These are phyloP conservation scores for Virgularia gustaviana DNA, from an alignment of 92 coral and sea anemone genomes.

Conservation along the genomic window DNA sequence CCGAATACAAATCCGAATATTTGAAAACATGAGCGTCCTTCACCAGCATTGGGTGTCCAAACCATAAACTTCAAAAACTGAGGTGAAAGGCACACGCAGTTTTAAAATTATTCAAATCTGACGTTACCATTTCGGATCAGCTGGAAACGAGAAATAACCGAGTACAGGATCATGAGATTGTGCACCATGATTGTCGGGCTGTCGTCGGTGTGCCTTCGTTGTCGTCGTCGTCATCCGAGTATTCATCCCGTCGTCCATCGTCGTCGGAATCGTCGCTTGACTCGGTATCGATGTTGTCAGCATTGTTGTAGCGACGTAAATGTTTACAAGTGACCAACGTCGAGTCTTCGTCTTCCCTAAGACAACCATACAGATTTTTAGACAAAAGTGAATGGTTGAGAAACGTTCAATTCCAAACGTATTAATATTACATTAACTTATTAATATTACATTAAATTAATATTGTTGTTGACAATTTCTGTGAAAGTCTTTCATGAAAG, in stretches of 20 bases:
- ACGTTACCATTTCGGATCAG: not conserved
- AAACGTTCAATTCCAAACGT: too few species aligned
- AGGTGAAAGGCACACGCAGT: too few species aligned
- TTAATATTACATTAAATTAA: too few species aligned
- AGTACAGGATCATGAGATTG: constrained; percentile 70
- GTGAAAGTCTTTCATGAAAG: not conserved
- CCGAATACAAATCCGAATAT: too few species aligned
- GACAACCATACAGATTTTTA: not conserved
- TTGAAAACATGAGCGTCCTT: too few species aligned
- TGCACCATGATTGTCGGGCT: constrained; percentile 82
- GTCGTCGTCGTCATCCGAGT: constrained; percentile 82
- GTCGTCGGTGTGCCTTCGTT: constrained; percentile 48
- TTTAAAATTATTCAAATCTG: too few species aligned
- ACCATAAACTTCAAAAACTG: too few species aligned
- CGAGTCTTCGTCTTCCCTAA: constrained; percentile 73
- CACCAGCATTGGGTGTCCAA: too few species aligned
- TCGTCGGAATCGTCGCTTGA: constrained; percentile 84
- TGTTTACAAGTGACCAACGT: constrained; percentile 78
- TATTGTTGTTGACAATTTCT: not conserved
- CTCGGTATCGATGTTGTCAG: constrained; percentile 79
- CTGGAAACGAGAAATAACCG: not conserved
- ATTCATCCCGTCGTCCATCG: constrained; percentile 52
- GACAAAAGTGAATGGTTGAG: too few species aligned
- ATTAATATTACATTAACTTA: too few species aligned
- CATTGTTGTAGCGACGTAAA: constrained; percentile 73